These are phyloP conservation scores for Hexactinellida sp. DNA, from an alignment of 37 sponge, comb jelly and placozoan genomes.

Conservation along the genomic window DNA sequence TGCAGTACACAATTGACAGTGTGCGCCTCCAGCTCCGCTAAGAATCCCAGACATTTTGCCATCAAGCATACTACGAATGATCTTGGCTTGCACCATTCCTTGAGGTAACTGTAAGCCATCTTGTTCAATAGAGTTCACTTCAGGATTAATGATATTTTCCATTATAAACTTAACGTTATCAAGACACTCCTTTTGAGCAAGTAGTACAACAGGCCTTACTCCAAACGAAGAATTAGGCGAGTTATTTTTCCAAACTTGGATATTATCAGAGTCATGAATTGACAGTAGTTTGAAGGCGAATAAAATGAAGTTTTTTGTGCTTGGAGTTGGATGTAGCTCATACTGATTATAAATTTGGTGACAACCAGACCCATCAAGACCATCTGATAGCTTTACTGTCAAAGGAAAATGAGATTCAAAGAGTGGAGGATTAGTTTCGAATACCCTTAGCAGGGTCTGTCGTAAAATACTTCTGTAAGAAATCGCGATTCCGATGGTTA, in stretches of 20 bases:
- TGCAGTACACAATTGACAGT: neutral
- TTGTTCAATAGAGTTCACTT: neutral
- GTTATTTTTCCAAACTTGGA: neutral
- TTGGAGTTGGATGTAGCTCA: neutral
- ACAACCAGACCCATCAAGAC: neutral
- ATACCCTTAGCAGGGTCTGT: neutral
- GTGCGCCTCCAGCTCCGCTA: neutral
- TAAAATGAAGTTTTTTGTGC: constrained; percentile 1
- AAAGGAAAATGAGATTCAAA: neutral
- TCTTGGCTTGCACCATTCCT: neutral
- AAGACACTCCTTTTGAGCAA: neutral
- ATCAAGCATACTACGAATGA: constrained; percentile 11
- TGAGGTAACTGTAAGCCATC: neutral
- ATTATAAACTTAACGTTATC: constrained; percentile 10
- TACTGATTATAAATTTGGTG: constrained; percentile 5
- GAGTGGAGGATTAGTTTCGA: neutral
- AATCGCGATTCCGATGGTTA: neutral
- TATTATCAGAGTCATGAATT: neutral
- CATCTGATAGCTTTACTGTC: neutral
- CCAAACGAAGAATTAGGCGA: neutral
- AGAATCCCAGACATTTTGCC: constrained; percentile 1
- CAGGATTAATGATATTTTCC: constrained; percentile 12
- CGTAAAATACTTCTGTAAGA: neutral
- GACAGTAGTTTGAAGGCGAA: neutral
- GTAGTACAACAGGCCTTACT: neutral